Conservation (phyloP, 2,888 invertebrate species). For the Altica lythri region DNA sequence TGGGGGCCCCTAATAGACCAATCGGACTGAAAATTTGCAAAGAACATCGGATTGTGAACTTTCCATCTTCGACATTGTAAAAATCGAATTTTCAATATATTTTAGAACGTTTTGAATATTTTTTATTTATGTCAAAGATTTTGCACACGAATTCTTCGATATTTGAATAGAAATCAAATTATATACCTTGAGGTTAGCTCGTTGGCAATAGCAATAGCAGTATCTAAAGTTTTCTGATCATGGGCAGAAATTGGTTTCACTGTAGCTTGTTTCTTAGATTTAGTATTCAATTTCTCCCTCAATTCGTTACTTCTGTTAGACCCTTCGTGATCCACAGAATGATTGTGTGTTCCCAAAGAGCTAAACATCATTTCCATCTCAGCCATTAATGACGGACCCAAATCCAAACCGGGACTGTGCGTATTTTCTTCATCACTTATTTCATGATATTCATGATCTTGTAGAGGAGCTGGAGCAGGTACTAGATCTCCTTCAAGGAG, state of each 20-base stretch:
- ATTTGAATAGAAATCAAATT: conserved; percentile 1
- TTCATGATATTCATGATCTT: conserved; percentile 80
- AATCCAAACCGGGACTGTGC: conserved; percentile 66
- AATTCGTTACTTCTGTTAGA: conserved; percentile 68
- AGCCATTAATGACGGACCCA: conserved; percentile 88
- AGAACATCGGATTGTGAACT: too few species aligned
- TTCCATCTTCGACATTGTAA: too few species aligned
- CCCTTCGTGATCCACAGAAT: conserved; percentile 49
- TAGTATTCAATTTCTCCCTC: conserved; percentile 59
- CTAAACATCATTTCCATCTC: conserved; percentile 89
- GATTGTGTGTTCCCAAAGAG: conserved; percentile 57
- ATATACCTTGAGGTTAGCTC: conserved; percentile 69
- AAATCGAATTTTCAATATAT: too few species aligned
- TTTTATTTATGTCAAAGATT: too few species aligned
- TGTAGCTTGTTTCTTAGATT: conserved; percentile 58
- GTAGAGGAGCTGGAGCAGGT: conserved; percentile 54
- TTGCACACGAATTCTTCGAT: too few species aligned
- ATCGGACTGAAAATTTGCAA: too few species aligned
- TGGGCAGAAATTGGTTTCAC: conserved; percentile 94
- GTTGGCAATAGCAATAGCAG: conserved; percentile 91
- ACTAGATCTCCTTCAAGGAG: conserved; percentile 58
- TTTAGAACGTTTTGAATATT: too few species aligned
- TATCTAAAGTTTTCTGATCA: conserved; percentile 88
- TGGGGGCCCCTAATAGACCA: too few species aligned
- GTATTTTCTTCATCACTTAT: conserved; percentile 78